Evolutionary conservation across 2,888 invertebrate genomes (phyloP).

Genomic region (Mycogona germanica): DNA sequence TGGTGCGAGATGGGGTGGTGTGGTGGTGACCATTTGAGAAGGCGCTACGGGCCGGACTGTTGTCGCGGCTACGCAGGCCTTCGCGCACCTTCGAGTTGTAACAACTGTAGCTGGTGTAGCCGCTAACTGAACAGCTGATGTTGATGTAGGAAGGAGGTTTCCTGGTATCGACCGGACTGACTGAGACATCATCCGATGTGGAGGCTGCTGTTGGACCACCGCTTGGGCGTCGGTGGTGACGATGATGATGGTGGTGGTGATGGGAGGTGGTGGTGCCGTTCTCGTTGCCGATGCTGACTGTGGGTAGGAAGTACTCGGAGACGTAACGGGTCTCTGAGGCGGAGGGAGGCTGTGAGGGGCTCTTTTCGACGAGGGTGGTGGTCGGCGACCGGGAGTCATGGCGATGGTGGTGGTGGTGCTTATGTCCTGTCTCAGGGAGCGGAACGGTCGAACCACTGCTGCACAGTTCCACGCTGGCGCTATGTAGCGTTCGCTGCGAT

Average conservation of each 20-base stretch:
- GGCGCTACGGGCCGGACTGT: constrained; percentile 28
- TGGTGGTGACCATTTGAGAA: background rate
- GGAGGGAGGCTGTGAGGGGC: background rate
- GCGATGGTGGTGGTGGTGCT: too few relatives aligned
- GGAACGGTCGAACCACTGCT: constrained; percentile 1
- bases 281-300: background rate
- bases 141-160: constrained; percentile 67
- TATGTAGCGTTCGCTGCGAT: constrained; percentile 19
- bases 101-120: constrained; percentile 71
- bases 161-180: background rate
- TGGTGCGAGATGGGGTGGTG: background rate
- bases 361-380: background rate
- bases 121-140: constrained; percentile 79
- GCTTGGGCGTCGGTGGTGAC: too few relatives aligned
- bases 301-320: constrained; percentile 13
- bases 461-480: constrained; percentile 15
- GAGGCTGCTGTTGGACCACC: too few relatives aligned
- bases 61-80: constrained; percentile 48
- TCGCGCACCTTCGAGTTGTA: constrained; percentile 70
- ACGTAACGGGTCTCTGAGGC: constrained; percentile 3
- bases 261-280: background rate
- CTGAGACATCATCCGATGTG: too few relatives aligned
- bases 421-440: too few relatives aligned
- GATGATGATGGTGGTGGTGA: background rate
- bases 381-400: constrained; percentile 5